Evolutionary conservation across 30 jellyfish, hydroid and myxozoan genomes (phyloP).

Genomic region (Chironex yamaguchii): DNA sequence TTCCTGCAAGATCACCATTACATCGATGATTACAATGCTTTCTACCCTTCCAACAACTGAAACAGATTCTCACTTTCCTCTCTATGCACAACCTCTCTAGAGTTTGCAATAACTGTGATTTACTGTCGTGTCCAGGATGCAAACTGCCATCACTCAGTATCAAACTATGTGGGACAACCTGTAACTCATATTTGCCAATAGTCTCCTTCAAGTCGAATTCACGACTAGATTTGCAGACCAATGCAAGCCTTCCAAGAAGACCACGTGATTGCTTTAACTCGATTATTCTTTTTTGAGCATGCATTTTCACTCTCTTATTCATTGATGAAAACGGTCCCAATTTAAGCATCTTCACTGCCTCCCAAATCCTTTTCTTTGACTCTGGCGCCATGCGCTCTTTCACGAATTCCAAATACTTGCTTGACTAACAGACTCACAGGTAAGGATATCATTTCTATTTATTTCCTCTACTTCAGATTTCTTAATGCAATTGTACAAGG

Average conservation of each 20-base stretch:
- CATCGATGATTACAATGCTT: conserved; percentile 52
- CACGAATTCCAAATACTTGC: conserved; percentile 4
- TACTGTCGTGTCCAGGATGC: conserved; percentile 3
- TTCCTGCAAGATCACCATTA: conserved; percentile 41
- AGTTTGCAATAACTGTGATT: conserved; percentile 1
- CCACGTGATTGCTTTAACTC: conserved; percentile 9
- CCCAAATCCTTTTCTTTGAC: not conserved
- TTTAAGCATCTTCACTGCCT: not conserved
- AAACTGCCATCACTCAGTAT: conserved; percentile 20
- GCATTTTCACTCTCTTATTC: not conserved
- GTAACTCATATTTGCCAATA: conserved; percentile 22
- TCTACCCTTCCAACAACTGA: conserved; percentile 26
- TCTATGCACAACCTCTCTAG: conserved; percentile 24
- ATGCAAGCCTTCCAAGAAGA: conserved; percentile 18
- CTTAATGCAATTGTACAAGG: conserved; percentile 1
- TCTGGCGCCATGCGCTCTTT: conserved; percentile 18
- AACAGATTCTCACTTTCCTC: conserved; percentile 14
- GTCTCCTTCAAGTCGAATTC: conserved; percentile 24
- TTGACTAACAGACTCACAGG: too few relatives aligned
- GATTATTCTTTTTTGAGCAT: not conserved
- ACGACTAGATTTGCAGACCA: conserved; percentile 7
- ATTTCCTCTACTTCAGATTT: conserved; percentile 12
- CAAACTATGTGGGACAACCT: not conserved
- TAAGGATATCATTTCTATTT: conserved; percentile 15
- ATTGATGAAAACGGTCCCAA: not conserved